A percentile compares a stretch with the other conserved stretches of the same genome.
Conservation (phyloP, 1,140 invertebrate genomes). For the Hyphantria cunea region DNA sequence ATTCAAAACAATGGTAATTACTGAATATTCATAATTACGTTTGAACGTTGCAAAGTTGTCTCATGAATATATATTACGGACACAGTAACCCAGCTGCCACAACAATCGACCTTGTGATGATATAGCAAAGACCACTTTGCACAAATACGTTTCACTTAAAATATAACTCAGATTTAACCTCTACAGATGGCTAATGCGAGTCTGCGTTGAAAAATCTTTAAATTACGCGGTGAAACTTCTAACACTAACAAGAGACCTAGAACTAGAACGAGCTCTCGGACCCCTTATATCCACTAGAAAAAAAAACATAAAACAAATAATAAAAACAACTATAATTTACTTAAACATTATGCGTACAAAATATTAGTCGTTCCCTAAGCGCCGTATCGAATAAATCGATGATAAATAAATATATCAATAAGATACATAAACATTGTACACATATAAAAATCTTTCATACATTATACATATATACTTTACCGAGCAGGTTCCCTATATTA, state of each 20-base stretch:
- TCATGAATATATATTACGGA: background rate
- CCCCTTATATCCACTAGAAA: slow-evolving; percentile 56
- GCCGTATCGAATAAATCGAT: slow-evolving; percentile 56
- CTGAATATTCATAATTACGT: background rate
- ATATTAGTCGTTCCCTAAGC: slow-evolving; percentile 60
- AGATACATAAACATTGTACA: slow-evolving; percentile 67
- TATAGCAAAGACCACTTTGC: slow-evolving; percentile 17
- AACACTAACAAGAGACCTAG: slow-evolving; percentile 54
- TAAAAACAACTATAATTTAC: slow-evolving; percentile 79
- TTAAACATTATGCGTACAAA: slow-evolving; percentile 78
- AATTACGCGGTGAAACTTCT: slow-evolving; percentile 45
- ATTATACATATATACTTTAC: slow-evolving; percentile 63
- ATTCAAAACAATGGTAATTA: background rate
- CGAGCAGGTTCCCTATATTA: slow-evolving; percentile 43
- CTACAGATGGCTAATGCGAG: slow-evolving; percentile 61
- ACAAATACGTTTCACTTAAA: slow-evolving; percentile 42
- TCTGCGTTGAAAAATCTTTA: slow-evolving; percentile 50
- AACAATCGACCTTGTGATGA: slow-evolving; percentile 34
- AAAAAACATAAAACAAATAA: slow-evolving; percentile 57
- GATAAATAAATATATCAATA: slow-evolving; percentile 66
- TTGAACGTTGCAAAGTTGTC: background rate
- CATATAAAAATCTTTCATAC: slow-evolving; percentile 70
- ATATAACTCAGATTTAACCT: slow-evolving; percentile 60
- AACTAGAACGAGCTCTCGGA: slow-evolving; percentile 36
- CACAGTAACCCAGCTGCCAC: slow-evolving; percentile 31